A percentile compares a stretch with the other conserved stretches of the same genome.
These are phyloP conservation scores for Cercopithecus mona DNA, from an alignment of 2,113 vertebrate species.

Conservation along the genomic window DNA sequence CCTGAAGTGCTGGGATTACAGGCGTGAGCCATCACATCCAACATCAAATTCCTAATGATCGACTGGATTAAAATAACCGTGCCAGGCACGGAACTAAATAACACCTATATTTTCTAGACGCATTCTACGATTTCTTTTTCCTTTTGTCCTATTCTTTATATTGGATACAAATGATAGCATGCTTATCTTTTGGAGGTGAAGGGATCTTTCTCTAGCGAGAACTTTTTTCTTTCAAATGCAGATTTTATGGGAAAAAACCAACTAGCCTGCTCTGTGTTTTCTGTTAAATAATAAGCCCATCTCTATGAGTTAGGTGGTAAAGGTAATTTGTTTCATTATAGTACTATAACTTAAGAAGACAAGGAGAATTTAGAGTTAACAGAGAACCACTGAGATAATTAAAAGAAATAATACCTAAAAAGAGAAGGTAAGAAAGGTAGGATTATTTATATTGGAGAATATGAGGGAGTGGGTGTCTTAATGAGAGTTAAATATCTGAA, in stretches of 20 bases:
- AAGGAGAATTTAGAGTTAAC: neutral
- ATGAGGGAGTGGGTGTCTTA: neutral
- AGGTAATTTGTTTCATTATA: neutral
- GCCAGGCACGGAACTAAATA: neutral
- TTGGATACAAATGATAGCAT: neutral
- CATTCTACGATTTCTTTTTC: neutral
- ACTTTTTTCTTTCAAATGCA: neutral
- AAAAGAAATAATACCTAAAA: neutral
- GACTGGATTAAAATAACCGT: neutral
- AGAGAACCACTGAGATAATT: neutral
- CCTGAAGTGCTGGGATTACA: too few species aligned
- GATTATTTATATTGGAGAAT: neutral
- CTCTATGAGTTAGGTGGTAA: neutral
- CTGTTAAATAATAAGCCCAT: neutral
- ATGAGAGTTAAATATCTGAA: neutral
- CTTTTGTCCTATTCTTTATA: neutral
- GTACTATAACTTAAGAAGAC: neutral
- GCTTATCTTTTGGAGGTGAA: neutral
- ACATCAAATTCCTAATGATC: neutral
- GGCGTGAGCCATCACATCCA: too few species aligned
- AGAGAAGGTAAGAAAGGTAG: neutral
- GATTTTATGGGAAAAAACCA: neutral
- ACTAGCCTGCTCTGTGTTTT: neutral
- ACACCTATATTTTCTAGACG: neutral
- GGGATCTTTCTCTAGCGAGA: neutral